These are phyloP conservation scores for Lordiphosa stackelbergi DNA, from an alignment of 1,140 invertebrate genomes.

Conservation along the genomic window DNA sequence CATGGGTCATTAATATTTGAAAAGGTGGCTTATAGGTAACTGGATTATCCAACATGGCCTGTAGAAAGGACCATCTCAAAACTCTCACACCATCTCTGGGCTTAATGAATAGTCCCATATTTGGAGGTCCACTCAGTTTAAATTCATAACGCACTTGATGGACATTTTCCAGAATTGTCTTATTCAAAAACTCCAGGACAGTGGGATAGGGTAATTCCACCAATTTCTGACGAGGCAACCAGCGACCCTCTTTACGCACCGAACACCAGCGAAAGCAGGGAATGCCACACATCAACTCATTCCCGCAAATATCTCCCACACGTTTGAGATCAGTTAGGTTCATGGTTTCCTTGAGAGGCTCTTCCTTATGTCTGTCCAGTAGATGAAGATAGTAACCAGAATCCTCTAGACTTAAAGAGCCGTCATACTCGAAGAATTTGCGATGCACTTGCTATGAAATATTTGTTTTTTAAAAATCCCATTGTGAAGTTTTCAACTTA, in stretches of 20 bases:
- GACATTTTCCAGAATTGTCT: constrained; percentile 28
- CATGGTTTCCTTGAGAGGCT: constrained; percentile 77
- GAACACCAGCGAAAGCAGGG: constrained; percentile 80
- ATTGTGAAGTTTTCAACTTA: constrained; percentile 63
- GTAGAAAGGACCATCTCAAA: constrained; percentile 80
- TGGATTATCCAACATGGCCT: constrained; percentile 74
- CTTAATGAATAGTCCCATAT: constrained; percentile 84
- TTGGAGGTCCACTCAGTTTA: constrained; percentile 81
- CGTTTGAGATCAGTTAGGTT: constrained; percentile 78
- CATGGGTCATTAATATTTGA: constrained; percentile 78
- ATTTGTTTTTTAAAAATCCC: accelerated
- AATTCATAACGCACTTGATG: constrained; percentile 54
- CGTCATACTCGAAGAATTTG: constrained; percentile 80
- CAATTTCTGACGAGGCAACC: constrained; percentile 30
- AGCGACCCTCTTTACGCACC: constrained; percentile 28
- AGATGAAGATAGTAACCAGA: constrained; percentile 85
- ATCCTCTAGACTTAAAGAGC: constrained; percentile 78
- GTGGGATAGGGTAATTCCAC: constrained; percentile 36
- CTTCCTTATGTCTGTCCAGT: constrained; percentile 83
- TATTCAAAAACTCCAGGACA: constrained; percentile 35
- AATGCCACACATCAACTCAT: constrained; percentile 83
- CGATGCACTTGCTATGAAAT: constrained; percentile 80
- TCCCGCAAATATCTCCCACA: constrained; percentile 80
- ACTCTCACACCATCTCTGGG: constrained; percentile 79
- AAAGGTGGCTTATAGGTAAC: constrained; percentile 16